Evolutionary conservation across 2,113 vertebrate species (phyloP).

Genomic region (Mixornis gularis): DNA sequence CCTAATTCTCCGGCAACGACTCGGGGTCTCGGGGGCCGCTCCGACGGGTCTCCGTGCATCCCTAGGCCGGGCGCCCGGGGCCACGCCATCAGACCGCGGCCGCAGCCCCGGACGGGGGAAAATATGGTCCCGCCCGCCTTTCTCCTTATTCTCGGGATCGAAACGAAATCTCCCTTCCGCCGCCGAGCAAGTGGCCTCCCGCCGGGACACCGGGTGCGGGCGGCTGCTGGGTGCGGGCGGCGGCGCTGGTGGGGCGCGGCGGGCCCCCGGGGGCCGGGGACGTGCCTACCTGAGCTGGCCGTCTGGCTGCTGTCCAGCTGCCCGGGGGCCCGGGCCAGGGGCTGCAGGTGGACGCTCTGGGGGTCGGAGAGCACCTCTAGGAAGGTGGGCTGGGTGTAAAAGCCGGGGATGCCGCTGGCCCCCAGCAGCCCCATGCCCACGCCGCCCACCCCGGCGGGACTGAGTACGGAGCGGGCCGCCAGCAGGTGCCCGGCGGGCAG

Average conservation of each 20-base stretch:
- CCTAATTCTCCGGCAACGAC: background rate
- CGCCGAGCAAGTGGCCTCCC: background rate
- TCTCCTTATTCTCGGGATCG: background rate
- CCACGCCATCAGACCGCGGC: background rate
- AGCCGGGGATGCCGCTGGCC: slow-evolving; percentile 86
- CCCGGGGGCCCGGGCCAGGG: slow-evolving; percentile 77
- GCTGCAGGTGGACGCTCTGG: slow-evolving; percentile 86
- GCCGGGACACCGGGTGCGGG: background rate
- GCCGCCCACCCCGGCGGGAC: slow-evolving; percentile 82
- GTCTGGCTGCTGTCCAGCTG: slow-evolving; percentile 87
- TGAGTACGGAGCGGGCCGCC: slow-evolving; percentile 86
- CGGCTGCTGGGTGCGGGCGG: background rate
- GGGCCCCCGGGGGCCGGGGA: background rate
- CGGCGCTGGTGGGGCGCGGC: background rate
- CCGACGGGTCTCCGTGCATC: background rate
- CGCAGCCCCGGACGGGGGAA: background rate
- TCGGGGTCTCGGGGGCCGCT: background rate
- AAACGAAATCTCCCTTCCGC: background rate
- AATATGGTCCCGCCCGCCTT: background rate
- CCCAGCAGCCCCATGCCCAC: slow-evolving; percentile 90
- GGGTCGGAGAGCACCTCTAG: slow-evolving; percentile 90
- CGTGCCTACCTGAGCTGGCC: slow-evolving; percentile 88
- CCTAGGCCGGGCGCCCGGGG: background rate
- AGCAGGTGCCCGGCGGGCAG: slow-evolving; percentile 87
- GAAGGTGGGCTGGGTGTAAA: slow-evolving; percentile 92